Conservation (phyloP, 2,113 vertebrate genomes). For the Scytalopus superciliaris region DNA sequence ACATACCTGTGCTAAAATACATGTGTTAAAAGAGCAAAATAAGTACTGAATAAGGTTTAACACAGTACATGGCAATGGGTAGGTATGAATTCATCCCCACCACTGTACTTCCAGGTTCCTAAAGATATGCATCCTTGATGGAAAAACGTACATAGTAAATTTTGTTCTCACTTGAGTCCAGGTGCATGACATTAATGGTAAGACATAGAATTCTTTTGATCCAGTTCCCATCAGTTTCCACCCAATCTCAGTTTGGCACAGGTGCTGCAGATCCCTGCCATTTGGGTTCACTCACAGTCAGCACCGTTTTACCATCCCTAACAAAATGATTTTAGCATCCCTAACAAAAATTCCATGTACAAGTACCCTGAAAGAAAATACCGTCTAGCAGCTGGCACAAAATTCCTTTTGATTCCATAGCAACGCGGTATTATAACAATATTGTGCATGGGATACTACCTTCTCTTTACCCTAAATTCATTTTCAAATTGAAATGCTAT, state of each 20-base stretch:
- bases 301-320: not conserved
- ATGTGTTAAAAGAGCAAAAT: not conserved
- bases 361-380: not conserved
- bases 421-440: not conserved
- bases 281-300: not conserved
- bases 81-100: not conserved
- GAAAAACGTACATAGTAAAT: not conserved
- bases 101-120: not conserved
- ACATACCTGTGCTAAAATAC: not conserved
- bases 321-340: not conserved
- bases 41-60: not conserved
- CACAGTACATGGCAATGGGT: not conserved
- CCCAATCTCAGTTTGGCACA: not conserved
- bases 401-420: slow-evolving; percentile 17
- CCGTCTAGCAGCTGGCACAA: not conserved
- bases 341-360: not conserved
- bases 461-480: slow-evolving; percentile 43
- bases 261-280: not conserved
- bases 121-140: not conserved
- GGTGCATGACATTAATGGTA: not conserved
- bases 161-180: not conserved
- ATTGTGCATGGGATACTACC: not conserved
- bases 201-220: not conserved
- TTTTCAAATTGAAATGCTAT: slow-evolving; percentile 55
- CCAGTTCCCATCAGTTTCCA: not conserved